These are phyloP conservation scores for human (Homo sapiens) DNA, from an alignment of 2,113 vertebrate species.

Conservation along the genomic window DNA sequence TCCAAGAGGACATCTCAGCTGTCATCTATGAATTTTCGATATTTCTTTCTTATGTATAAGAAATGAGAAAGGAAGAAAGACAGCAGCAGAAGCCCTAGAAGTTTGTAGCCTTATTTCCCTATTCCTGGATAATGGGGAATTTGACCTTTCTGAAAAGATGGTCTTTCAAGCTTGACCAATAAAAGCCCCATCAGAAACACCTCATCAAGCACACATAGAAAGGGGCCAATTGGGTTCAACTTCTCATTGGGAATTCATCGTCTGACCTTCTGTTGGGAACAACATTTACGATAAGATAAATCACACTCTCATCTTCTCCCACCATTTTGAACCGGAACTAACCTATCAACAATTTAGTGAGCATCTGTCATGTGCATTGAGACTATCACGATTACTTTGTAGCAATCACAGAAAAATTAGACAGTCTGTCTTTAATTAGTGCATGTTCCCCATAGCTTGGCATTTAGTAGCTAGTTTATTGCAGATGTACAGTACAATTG, in stretches of 20 bases:
- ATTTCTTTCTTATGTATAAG: constrained; percentile 31
- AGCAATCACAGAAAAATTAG: constrained; percentile 1
- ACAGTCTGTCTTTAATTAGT: not conserved
- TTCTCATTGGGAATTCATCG: constrained; percentile 53
- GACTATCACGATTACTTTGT: not conserved
- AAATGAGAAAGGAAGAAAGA: constrained; percentile 7
- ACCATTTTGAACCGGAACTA: constrained; percentile 20
- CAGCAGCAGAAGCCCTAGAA: not conserved
- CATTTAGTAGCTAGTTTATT: not conserved
- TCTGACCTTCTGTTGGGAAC: constrained; percentile 44
- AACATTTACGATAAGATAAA: constrained; percentile 37
- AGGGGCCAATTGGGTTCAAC: not conserved
- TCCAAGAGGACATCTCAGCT: not conserved
- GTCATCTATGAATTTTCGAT: not conserved
- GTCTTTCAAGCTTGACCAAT: constrained; percentile 62
- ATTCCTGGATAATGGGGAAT: constrained; percentile 24
- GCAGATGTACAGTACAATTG: not conserved
- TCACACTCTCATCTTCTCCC: not conserved
- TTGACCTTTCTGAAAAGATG: constrained; percentile 47
- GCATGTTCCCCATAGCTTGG: not conserved
- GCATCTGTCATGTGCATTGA: not conserved
- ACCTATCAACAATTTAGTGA: not conserved
- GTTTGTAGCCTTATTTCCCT: constrained; percentile 45
- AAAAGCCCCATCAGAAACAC: constrained; percentile 58
- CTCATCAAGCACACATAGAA: constrained; percentile 51